Conservation (phyloP, 2,113 vertebrate species). For the Macquaria ambigua region DNA sequence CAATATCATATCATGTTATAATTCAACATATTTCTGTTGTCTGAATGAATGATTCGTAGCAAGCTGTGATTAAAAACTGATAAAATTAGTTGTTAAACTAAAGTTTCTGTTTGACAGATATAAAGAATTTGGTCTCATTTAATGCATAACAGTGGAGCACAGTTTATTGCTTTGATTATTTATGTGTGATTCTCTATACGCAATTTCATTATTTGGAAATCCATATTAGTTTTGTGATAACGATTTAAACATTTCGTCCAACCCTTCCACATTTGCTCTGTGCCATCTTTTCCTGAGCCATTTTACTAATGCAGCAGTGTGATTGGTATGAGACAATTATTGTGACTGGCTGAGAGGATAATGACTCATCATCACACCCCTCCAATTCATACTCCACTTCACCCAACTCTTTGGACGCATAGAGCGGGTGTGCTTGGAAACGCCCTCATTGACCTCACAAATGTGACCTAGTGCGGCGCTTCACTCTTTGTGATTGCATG, state of each 20-base stretch:
- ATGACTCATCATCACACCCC: slow-evolving; percentile 45
- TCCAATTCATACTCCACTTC: slow-evolving; percentile 43
- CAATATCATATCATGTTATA: too few species aligned
- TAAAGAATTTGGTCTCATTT: too few species aligned
- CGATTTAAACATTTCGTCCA: neutral
- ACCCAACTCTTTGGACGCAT: slow-evolving; percentile 14
- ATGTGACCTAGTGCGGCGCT: slow-evolving; percentile 10
- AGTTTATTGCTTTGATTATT: neutral
- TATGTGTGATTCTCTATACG: neutral
- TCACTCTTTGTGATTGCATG: slow-evolving; percentile 27
- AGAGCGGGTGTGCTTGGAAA: slow-evolving; percentile 26
- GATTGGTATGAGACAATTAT: slow-evolving; percentile 47
- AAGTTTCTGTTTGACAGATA: neutral
- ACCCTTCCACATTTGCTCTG: neutral
- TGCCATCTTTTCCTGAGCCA: neutral
- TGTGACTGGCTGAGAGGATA: slow-evolving; percentile 51
- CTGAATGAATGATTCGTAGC: too few species aligned
- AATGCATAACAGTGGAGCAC: neutral
- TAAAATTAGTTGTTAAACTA: neutral
- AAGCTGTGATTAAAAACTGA: neutral
- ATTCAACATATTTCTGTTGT: too few species aligned
- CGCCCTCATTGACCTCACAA: slow-evolving; percentile 34
- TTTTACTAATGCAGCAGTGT: slow-evolving; percentile 9
- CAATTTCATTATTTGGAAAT: neutral
- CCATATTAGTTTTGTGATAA: neutral